Evolutionary conservation across 2,113 vertebrate genomes (phyloP), one percentile per base, ranked within the genome.

Genomic region (Rhinoptilus africanus): DNA sequence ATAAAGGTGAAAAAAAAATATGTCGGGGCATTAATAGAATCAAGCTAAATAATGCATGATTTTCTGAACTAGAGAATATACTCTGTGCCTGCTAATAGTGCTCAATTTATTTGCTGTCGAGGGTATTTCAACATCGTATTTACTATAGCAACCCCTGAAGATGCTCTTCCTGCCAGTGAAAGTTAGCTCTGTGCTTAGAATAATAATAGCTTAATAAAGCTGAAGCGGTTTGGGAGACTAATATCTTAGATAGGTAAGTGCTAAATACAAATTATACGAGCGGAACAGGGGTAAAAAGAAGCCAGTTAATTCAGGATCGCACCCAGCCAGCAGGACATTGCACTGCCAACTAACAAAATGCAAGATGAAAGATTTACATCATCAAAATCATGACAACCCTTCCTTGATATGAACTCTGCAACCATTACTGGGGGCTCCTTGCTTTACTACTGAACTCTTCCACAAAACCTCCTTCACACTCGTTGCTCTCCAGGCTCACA

Each of bases 111-210:
- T 82, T 78, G 66, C 69, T 81, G 23, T 63, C 3, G 4, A 74
- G 47, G 34, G 39, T 60, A 79, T 93, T 94, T 93, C 57, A 67
- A 45, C 16, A n/a, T 22, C 39, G 17, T 34, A 39, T 94, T 95
- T 93, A 68, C 87, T 89, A 93, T 45, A 93, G 90, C 66, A 92
- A 75, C 74, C 73, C 64, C 39, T 81, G 57, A 75, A 85, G 81
- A 93, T 50, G 47, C 35, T 85, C 43, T 56, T 92, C n/a, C 56
- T 81, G 47, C 13, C 23, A 68, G 28, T 10, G 12, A 67, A 89
- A 95, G 41, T 77, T 89, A 91, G 39, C 9, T 53, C 34, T 89
- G 73, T 88, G 90, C 62, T 72, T 82, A 45, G 85, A 97, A 95
- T 95, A 89, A 79, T 71, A 93, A 95, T 82, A 78, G 66, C 37